Percentiles rank a stretch among this genome's conserved stretches.
Evolutionary conservation across 2,797 vertebrate genomes (phyloP).

Genomic region (Urophycis tenuis): DNA sequence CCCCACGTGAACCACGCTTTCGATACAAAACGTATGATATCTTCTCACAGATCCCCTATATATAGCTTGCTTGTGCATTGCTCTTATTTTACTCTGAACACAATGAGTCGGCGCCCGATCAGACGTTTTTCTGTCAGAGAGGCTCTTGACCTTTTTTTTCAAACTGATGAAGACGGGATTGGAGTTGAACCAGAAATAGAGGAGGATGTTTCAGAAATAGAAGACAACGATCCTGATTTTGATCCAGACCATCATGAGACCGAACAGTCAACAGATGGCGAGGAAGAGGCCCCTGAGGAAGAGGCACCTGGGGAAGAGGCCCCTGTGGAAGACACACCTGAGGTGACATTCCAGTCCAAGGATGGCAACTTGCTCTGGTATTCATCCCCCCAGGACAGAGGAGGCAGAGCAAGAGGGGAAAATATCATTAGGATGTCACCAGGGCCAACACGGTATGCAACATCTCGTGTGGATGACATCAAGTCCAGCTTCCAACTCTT

Average conservation of each 20-base stretch:
- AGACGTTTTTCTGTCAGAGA: conserved; percentile 3
- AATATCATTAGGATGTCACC: conserved; percentile 22
- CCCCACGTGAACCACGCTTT: too few species aligned
- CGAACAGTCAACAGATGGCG: too few species aligned
- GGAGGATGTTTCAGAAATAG: conserved; percentile 27
- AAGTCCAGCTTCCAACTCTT: conserved; percentile 28
- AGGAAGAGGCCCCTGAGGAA: too few species aligned
- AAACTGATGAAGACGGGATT: conserved; percentile 16
- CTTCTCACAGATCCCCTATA: too few species aligned
- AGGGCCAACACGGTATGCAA: conserved; percentile 15
- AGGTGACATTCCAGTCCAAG: conserved; percentile 15
- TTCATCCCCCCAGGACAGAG: conserved; percentile 14
- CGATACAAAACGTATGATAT: too few species aligned
- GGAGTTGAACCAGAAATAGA: conserved; percentile 32
- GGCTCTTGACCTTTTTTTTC: too few species aligned
- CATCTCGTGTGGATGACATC: conserved; percentile 14
- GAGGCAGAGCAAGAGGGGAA: not conserved
- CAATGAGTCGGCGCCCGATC: conserved; percentile 6
- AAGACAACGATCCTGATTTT: too few species aligned
- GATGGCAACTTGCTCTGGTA: conserved; percentile 7
- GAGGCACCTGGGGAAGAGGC: too few species aligned
- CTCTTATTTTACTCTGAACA: conserved; percentile 20
- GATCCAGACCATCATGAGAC: too few species aligned
- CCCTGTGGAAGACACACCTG: not conserved
- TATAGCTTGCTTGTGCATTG: not conserved